Conservation (phyloP, 2,797 vertebrate species). For the Syngnathus acus region DNA sequence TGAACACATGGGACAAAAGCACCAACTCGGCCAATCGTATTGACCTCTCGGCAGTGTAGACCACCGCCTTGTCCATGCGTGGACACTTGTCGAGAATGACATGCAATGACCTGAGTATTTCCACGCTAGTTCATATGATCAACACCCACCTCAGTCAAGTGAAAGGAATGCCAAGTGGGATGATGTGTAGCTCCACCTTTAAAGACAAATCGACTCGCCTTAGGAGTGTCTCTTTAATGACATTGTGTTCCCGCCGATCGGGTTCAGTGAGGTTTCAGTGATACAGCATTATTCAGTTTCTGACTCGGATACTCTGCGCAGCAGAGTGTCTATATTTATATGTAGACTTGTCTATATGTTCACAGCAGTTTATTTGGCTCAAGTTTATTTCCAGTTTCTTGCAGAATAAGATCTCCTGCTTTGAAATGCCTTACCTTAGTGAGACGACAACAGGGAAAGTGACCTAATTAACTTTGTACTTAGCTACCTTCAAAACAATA, state of each 20-base stretch:
- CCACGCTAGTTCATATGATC: slow-evolving; percentile 23
- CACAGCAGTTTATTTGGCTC: slow-evolving; percentile 11
- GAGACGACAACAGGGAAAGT: slow-evolving; percentile 13
- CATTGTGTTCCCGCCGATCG: slow-evolving; percentile 13
- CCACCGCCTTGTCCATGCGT: slow-evolving; percentile 6
- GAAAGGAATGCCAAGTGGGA: slow-evolving; percentile 24
- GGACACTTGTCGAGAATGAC: slow-evolving; percentile 29
- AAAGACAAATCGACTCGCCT: slow-evolving; percentile 55
- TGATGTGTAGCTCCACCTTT: slow-evolving; percentile 19
- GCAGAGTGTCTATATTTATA: slow-evolving; percentile 6
- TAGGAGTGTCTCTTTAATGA: slow-evolving; percentile 7
- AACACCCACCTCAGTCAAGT: slow-evolving; percentile 11
- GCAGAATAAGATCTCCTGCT: slow-evolving; percentile 1
- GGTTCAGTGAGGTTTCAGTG: slow-evolving; percentile 11
- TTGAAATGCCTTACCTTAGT: slow-evolving; percentile 5
- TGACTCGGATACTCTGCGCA: neutral
- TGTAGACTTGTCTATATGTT: slow-evolving; percentile 7
- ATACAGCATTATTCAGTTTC: slow-evolving; percentile 13
- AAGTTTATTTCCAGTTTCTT: slow-evolving; percentile 6
- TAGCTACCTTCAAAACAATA: slow-evolving; percentile 18
- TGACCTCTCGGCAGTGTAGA: slow-evolving; percentile 87
- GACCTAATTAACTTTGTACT: slow-evolving; percentile 11
- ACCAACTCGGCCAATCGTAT: slow-evolving; percentile 84
- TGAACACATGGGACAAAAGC: slow-evolving; percentile 93
- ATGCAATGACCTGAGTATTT: slow-evolving; percentile 34